Base-by-base conservation (phyloP, 92 coral and sea anemone species). In the Pocillopora meandrina region DNA sequence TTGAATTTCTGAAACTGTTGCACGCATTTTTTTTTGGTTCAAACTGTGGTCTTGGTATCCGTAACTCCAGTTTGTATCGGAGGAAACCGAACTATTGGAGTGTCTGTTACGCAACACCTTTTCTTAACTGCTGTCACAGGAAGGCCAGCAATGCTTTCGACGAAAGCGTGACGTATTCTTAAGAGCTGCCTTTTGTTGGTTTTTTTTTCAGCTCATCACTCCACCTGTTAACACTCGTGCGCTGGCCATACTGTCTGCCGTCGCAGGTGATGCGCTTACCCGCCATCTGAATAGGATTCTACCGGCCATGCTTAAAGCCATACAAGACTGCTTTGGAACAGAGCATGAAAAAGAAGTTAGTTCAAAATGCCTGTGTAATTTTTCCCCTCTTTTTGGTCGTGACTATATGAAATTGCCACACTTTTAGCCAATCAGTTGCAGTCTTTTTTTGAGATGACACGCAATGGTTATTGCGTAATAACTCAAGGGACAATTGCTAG, bases 171-270 rank as follows among this genome's bases (percentile, higher is more conserved):
- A 20, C 74, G 56, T 36, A 1, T 57, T 33, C 33, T 71, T 8
- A 16, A 20, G 6, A 52, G 31, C 23, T 63, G 56, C 5, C 10
- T 67, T 56, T 20, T 34, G 70, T 70, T 70, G 70, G 1, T 13
- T 15, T 36, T 36, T 76, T 10, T 85, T 84, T 71, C 87, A 96
- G 99, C 93, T 96, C 35, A 96, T 96, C 61, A 82, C 93, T 0
- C 95, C 96, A 5, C 99, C 99, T 26, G 99, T 94, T 21, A 96
- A 94, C 87, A 90, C 98, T 12, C 96, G 93, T 82, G 98, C 99
- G 17, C 90, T 96, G 90, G 99, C 99, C 81, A 92, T 93, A 66
- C 75, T 96, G 89, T 94, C 99, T 19, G 89, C 99, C 65, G 99
- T 96, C 36, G 98, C 99, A 13, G 99, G 97, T 36, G 98, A 96